Base-by-base conservation (phyloP, 2,113 vertebrate genomes). In the Larimichthys polyactis region DNA sequence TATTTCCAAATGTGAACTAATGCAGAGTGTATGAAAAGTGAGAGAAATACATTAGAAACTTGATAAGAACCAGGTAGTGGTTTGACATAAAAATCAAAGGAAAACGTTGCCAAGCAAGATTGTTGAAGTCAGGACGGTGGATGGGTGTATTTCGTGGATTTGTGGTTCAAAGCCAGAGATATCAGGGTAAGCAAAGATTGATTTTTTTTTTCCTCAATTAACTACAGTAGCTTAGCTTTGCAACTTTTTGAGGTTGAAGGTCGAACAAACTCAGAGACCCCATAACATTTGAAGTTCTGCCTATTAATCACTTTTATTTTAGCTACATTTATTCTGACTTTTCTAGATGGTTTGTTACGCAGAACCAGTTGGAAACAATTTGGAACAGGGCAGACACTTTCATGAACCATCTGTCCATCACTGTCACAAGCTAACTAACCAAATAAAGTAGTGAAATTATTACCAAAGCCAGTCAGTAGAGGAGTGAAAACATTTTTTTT, bases 1-100 rank as follows among this genome's bases (percentile, higher is more conserved):
- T 8, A 48, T 70, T 20, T 40, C n/a, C 19, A 54, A 67, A 54
- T n/a, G 4, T n/a, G 22, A 14, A 67, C 12, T 17, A 32, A 74
- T 20, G 22, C n/a, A n/a, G 32, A 22, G 4, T 58, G 4, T 10
- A 65, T 43, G 72, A 19, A 75, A 64, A 43, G 5, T 2, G 3
- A 67, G 43, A 51, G 7, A 59, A 66, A 32, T 17, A 15, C 27
- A 65, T 59, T 57, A 20, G 43, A 40, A 24, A 51, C 11, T 48
- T 36, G 40, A 57, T 46, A n/a, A 54, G 17, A 44, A n/a, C 17
- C 48, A 17, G 9, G 24, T 4, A 15, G 51, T 57, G 40, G 36
- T 66, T 66, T 75, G 24, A 66, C 24, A n/a, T 11, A 15, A 11
- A 75, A 55, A n/a, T 46, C n/a, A 44, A 75, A 65, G 60, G 16